Percentiles rank a stretch among this genome's conserved stretches.
phyloP scores from a whole-genome alignment of 2,888 invertebrate genomes.

The Nowickia ferox region DNA sequence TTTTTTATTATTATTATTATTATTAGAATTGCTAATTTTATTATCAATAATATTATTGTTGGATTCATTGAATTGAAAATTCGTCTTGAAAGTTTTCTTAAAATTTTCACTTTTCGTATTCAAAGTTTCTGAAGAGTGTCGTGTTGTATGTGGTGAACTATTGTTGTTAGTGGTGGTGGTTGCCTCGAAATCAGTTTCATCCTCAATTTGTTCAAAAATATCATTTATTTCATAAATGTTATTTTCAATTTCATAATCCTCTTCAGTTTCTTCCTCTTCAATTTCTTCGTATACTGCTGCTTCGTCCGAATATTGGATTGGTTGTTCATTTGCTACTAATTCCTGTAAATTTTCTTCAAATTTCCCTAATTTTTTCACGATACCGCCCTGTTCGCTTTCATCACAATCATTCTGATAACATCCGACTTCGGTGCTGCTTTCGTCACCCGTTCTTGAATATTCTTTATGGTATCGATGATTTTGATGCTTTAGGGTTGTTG shows the following conservation, averaged over 20 bases:
- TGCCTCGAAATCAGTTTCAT: constrained; percentile 35
- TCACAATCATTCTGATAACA: constrained; percentile 13
- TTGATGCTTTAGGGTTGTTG: constrained; percentile 43
- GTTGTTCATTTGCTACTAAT: constrained; percentile 55
- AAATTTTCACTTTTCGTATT: constrained; percentile 37
- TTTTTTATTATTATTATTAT: constrained; percentile 13
- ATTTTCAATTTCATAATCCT: constrained; percentile 40
- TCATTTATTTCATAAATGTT: constrained; percentile 65
- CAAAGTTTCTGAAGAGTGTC: constrained; percentile 9
- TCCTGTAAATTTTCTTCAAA: constrained; percentile 63
- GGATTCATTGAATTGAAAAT: constrained; percentile 61
- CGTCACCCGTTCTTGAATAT: constrained; percentile 23
- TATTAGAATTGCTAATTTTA: constrained; percentile 25
- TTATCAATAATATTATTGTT: constrained; percentile 45
- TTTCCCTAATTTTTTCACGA: constrained; percentile 37
- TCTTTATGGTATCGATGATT: constrained; percentile 31
- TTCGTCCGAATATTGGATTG: not conserved
- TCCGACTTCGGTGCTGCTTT: constrained; percentile 11
- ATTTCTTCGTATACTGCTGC: constrained; percentile 8
- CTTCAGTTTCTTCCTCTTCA: constrained; percentile 15
- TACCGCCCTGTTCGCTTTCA: not conserved
- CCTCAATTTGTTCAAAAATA: constrained; percentile 59
- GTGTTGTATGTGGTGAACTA: not conserved
- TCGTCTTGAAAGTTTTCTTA: constrained; percentile 43
- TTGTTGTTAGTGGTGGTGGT: constrained; percentile 4